These are phyloP conservation scores for Marasmarcha lunaedactyla DNA, from an alignment of 2,888 invertebrate genomes.

Conservation along the genomic window DNA sequence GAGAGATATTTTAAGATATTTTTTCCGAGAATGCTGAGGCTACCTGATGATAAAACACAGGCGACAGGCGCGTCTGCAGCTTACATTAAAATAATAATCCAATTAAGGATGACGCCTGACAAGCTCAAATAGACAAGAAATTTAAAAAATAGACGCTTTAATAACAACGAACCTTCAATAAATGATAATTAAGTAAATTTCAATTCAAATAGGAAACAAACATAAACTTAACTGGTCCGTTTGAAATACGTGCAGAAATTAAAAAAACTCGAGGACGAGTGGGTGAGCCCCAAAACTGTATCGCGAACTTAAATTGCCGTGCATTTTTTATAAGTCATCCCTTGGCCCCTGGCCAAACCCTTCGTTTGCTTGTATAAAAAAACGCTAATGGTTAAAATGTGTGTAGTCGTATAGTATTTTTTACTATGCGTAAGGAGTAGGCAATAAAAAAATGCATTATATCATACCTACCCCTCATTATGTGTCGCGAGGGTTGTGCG, in stretches of 20 bases:
- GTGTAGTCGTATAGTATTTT: slow-evolving; percentile 46
- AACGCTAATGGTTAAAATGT: slow-evolving; percentile 64
- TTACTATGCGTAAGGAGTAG: slow-evolving; percentile 62
- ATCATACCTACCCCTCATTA: slow-evolving; percentile 66
- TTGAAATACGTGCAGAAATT: no score
- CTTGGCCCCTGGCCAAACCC: slow-evolving; percentile 49
- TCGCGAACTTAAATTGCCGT: slow-evolving; percentile 39
- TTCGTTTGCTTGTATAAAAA: slow-evolving; percentile 43
- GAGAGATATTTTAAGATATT: slow-evolving; percentile 58
- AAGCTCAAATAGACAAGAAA: slow-evolving; percentile 14
- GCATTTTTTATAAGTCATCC: slow-evolving; percentile 58
- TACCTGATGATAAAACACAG: slow-evolving; percentile 67
- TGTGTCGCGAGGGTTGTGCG: slow-evolving; percentile 44
- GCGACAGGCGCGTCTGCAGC: slow-evolving; percentile 45
- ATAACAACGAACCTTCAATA: no score
- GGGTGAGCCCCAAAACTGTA: not conserved
- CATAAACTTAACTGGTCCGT: no score
- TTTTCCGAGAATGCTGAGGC: slow-evolving; percentile 62
- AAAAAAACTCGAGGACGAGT: no score
- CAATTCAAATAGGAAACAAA: no score
- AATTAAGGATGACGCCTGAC: slow-evolving; percentile 23
- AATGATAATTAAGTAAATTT: no score
- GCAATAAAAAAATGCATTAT: slow-evolving; percentile 71
- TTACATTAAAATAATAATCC: slow-evolving; percentile 62
- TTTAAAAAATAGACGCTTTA: slow-evolving; percentile 17